Conservation (phyloP, 2,888 invertebrate genomes). For the Poecilobothrus nobilitatus region DNA sequence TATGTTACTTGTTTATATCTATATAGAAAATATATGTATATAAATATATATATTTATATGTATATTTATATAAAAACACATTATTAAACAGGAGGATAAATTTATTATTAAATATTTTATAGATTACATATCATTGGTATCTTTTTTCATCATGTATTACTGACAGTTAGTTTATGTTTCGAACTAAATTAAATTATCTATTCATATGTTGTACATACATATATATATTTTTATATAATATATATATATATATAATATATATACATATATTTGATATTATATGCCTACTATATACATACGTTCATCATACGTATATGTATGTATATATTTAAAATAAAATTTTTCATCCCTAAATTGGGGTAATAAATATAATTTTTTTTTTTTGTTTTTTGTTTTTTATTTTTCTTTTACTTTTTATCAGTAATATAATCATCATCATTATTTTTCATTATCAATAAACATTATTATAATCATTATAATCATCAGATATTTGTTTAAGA, state of each 20-base stretch:
- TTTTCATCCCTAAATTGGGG: slow-evolving; percentile 1
- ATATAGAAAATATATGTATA: background rate
- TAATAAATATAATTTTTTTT: background rate
- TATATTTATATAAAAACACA: too few species aligned
- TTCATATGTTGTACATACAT: too few species aligned
- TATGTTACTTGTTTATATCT: background rate
- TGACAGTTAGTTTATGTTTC: too few species aligned
- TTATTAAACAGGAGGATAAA: too few species aligned
- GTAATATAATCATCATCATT: background rate
- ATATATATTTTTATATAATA: too few species aligned
- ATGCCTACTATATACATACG: too few species aligned
- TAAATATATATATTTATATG: too few species aligned
- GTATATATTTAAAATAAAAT: background rate
- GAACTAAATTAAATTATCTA: background rate
- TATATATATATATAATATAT: background rate
- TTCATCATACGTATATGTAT: background rate
- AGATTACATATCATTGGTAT: background rate
- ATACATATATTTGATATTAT: too few species aligned
- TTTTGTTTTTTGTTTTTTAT: background rate
- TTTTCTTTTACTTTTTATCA: background rate
- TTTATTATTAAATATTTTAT: background rate
- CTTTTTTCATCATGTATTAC: too few species aligned
- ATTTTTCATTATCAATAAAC: background rate
- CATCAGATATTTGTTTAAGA: slow-evolving; percentile 2
- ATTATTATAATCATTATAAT: slow-evolving; percentile 1